A percentile compares a stretch with the other conserved stretches of the same genome.
These are phyloP conservation scores for Melipona beecheii DNA, from an alignment of 2,888 invertebrate genomes.

Conservation along the genomic window DNA sequence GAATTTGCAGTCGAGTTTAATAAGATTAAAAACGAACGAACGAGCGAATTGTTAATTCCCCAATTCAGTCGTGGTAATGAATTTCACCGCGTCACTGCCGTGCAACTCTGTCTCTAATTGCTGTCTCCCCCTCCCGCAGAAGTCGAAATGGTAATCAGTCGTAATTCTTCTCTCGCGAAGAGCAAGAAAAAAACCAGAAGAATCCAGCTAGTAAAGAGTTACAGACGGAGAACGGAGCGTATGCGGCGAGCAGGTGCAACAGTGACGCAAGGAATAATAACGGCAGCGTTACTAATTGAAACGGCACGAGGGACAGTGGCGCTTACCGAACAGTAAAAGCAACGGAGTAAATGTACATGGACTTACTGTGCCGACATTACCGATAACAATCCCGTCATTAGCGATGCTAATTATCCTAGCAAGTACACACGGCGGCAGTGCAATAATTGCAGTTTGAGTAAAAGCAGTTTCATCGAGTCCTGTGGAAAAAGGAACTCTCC, in stretches of 20 bases:
- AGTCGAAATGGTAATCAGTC: background rate
- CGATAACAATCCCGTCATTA: background rate
- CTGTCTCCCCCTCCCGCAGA: background rate
- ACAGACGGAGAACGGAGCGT: background rate
- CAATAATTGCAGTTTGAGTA: background rate
- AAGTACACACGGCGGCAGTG: background rate
- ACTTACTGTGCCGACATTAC: background rate
- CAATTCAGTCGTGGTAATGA: background rate
- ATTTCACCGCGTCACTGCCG: background rate
- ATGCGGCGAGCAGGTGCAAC: background rate
- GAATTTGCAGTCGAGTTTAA: too few species aligned
- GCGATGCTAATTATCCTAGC: background rate
- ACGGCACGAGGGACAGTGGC: slow-evolving; percentile 6
- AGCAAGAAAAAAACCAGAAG: background rate
- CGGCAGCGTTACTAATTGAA: slow-evolving; percentile 20
- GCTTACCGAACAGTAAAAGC: background rate
- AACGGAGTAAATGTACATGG: background rate
- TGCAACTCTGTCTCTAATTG: background rate
- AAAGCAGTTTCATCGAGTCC: background rate
- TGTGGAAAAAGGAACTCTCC: background rate
- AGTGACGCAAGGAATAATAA: slow-evolving; percentile 17
- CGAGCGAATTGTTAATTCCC: too few species aligned
- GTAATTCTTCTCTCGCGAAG: background rate
- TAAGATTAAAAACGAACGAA: too few species aligned
- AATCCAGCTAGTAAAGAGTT: background rate